Evolutionary conservation across 2,888 invertebrate genomes (phyloP).

Genomic region (Acrobeloides nanus): DNA sequence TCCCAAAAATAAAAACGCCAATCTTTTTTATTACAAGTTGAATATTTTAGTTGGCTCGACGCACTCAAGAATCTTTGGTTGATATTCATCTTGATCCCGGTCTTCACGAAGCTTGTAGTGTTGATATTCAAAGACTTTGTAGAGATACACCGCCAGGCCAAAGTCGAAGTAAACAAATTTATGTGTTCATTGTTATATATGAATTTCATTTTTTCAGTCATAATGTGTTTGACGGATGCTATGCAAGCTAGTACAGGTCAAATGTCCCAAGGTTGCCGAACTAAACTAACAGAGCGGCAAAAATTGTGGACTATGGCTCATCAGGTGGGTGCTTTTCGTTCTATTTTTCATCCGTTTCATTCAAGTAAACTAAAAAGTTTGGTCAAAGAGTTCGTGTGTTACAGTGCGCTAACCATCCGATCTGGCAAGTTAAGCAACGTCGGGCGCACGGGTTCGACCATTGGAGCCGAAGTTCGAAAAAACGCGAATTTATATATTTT

Average conservation of each 20-base stretch:
- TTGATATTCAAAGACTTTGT: constrained; percentile 63
- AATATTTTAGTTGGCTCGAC: constrained; percentile 62
- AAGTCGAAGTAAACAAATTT: constrained; percentile 65
- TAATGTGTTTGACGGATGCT: constrained; percentile 49
- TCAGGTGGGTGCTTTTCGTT: no score
- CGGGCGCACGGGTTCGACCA: no score
- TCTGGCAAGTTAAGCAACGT: no score
- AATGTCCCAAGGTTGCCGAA: constrained; percentile 36
- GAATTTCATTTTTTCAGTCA: constrained; percentile 34
- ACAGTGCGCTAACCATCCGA: no score
- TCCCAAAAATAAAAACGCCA: no score
- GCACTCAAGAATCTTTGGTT: constrained; percentile 75
- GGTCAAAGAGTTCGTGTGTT: no score
- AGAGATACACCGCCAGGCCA: constrained; percentile 70
- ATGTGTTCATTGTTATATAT: no score
- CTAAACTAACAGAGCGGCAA: constrained; percentile 44
- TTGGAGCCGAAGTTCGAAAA: no score
- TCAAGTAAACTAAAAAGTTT: no score
- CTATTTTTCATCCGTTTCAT: no score
- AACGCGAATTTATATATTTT: no score
- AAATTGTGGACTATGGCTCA: constrained; percentile 51
- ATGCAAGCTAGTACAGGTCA: constrained; percentile 30
- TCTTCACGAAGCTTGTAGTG: constrained; percentile 76
- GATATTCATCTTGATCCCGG: constrained; percentile 92
- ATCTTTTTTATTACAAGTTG: no score